Conservation (phyloP, 2,888 invertebrate genomes). For the Biston betularia region DNA sequence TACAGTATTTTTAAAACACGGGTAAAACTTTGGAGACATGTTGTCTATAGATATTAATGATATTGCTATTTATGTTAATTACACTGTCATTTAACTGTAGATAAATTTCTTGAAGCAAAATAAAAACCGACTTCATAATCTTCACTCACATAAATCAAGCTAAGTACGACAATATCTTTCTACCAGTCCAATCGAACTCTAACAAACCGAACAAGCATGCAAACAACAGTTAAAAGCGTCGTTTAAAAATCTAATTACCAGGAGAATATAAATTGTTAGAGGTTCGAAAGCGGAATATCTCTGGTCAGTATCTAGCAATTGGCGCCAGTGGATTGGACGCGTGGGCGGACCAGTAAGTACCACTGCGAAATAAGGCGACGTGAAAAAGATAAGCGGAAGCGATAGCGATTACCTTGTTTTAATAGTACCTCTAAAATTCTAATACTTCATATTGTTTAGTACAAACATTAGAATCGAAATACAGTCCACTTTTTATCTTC, state of each 20-base stretch:
- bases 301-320: conserved; percentile 56
- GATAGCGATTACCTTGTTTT: not conserved
- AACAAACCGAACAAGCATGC: conserved; percentile 39
- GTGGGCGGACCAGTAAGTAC: conserved; percentile 71
- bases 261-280: conserved; percentile 57
- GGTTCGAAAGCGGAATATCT: conserved; percentile 52
- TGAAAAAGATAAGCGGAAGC: conserved; percentile 32
- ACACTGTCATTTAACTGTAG: not conserved
- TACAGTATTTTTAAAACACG: too few species aligned
- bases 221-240: conserved; percentile 47
- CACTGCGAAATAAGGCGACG: conserved; percentile 56
- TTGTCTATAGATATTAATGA: too few species aligned
- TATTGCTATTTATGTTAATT: too few species aligned
- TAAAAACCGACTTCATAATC: not conserved
- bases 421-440: too few species aligned
- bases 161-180: conserved; percentile 17
- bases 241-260: conserved; percentile 56
- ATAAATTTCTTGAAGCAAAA: not conserved
- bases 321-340: conserved; percentile 60
- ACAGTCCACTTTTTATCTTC: too few species aligned
- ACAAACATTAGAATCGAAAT: too few species aligned
- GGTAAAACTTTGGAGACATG: too few species aligned
- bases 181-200: conserved; percentile 19
- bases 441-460: too few species aligned
- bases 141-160: conserved; percentile 15